phyloP scores from a whole-genome alignment of 1,140 invertebrate species.

The Diorhabda carinulata region DNA sequence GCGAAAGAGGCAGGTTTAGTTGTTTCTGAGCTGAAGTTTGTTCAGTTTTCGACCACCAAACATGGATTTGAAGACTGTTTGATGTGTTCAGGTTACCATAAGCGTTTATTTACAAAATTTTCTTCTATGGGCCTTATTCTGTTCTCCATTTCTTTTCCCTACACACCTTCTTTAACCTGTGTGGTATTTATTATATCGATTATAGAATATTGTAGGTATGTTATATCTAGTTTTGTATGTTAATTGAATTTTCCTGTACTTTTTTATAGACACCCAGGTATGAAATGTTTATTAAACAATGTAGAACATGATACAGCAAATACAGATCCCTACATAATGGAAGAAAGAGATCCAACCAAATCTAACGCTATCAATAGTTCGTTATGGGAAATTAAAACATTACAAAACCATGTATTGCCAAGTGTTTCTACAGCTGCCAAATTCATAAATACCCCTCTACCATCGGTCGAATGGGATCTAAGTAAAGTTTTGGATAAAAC shows the following conservation, averaged over 20 bases:
- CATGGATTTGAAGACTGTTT: too few species aligned
- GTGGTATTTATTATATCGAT: neutral
- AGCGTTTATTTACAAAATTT: too few species aligned
- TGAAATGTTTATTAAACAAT: conserved; percentile 72
- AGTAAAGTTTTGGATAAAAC: conserved; percentile 45
- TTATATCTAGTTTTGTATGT: neutral
- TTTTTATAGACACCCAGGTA: conserved; percentile 64
- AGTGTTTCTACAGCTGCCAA: conserved; percentile 62
- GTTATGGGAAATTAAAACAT: conserved; percentile 82
- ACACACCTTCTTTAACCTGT: too few species aligned
- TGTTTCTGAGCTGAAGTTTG: too few species aligned
- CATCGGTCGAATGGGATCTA: conserved; percentile 65
- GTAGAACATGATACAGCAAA: conserved; percentile 52
- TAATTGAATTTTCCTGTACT: neutral
- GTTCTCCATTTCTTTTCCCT: too few species aligned
- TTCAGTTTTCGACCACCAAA: too few species aligned
- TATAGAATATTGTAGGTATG: neutral
- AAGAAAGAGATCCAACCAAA: conserved; percentile 72
- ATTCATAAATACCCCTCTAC: conserved; percentile 63
- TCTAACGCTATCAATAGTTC: conserved; percentile 80
- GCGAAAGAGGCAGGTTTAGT: too few species aligned
- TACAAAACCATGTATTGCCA: conserved; percentile 76
- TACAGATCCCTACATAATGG: conserved; percentile 77
- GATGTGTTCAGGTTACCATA: too few species aligned
- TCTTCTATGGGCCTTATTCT: too few species aligned